Conservation (phyloP, 2,888 invertebrate genomes). For the Hydriomena furcata region DNA sequence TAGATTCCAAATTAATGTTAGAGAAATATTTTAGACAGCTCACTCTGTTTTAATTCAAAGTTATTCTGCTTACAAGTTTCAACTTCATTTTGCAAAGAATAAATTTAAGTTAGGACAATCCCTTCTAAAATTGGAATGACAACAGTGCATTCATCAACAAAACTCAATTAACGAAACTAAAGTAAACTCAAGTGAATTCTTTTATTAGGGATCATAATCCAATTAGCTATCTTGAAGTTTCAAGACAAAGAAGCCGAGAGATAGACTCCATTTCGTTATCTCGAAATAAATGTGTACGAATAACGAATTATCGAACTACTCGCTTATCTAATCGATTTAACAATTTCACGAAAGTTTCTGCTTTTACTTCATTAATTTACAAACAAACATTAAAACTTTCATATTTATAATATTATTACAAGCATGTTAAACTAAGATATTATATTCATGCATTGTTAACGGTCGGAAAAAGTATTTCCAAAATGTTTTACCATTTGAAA, state of each 20-base stretch:
- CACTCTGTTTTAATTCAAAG: constrained; percentile 5
- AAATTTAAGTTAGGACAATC: constrained; percentile 5
- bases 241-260: constrained; percentile 43
- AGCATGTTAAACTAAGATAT: too few relatives aligned
- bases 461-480: too few relatives aligned
- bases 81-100: neutral
- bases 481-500: neutral
- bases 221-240: constrained; percentile 50
- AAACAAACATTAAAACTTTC: too few relatives aligned
- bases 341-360: too few relatives aligned
- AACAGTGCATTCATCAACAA: constrained; percentile 42
- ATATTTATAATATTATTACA: neutral
- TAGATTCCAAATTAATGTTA: neutral
- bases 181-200: constrained; percentile 46
- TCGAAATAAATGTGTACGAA: too few relatives aligned
- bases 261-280: too few relatives aligned
- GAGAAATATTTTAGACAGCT: neutral
- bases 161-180: constrained; percentile 55
- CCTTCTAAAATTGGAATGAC: constrained; percentile 23
- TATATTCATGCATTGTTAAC: too few relatives aligned
- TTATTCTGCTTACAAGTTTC: neutral
- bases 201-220: constrained; percentile 51
- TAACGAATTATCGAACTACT: too few relatives aligned
- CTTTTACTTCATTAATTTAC: too few relatives aligned
- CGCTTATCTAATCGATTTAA: too few relatives aligned